Evolutionary conservation across 2,888 invertebrate species (phyloP).

Genomic region (Dione vanillae): DNA sequence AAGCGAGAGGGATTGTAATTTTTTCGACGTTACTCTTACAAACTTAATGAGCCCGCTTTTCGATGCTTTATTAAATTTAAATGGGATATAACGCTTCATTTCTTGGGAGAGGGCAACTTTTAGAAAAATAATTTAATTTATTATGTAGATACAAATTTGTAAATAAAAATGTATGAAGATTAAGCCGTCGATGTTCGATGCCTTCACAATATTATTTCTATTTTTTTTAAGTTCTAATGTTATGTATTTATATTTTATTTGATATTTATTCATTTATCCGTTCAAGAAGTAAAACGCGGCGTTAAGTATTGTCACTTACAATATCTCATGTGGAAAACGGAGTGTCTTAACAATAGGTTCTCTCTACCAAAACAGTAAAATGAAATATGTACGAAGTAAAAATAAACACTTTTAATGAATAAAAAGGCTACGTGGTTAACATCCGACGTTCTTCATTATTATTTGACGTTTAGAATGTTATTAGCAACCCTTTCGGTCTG

Average conservation of each 20-base stretch:
- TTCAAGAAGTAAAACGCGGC: no score
- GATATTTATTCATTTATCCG: no score
- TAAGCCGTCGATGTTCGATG: background rate
- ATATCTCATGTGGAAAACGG: no score
- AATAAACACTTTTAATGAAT: background rate
- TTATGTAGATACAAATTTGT: background rate
- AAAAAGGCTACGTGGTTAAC: background rate
- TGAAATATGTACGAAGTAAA: no score
- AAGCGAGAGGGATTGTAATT: conserved; percentile 41
- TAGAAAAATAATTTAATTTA: conserved; percentile 24
- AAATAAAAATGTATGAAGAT: background rate
- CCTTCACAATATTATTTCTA: no score
- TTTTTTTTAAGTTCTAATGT: no score
- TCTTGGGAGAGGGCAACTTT: conserved; percentile 52
- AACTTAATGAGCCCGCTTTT: conserved; percentile 73
- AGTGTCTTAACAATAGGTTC: no score
- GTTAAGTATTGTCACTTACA: no score
- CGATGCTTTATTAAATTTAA: conserved; percentile 74
- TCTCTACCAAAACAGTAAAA: no score
- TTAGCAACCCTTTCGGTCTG: conserved; percentile 61
- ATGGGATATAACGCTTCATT: conserved; percentile 71
- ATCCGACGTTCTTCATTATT: conserved; percentile 47
- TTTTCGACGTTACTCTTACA: conserved; percentile 41
- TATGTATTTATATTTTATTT: no score
- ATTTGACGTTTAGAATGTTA: conserved; percentile 56